Evolutionary conservation across 1,140 invertebrate genomes (phyloP).

Genomic region (Dufourea novaeangliae): DNA sequence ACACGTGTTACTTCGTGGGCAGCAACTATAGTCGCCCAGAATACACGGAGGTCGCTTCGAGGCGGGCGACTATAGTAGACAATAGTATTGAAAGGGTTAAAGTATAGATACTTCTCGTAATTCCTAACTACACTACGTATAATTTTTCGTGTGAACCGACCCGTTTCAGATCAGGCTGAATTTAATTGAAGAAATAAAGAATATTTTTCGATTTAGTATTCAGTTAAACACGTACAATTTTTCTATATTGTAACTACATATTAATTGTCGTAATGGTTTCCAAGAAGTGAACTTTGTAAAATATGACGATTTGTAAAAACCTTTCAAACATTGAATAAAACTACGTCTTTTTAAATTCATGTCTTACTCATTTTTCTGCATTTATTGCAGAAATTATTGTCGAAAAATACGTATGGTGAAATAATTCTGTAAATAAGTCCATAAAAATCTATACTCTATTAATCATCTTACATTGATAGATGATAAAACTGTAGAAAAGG

Average conservation of each 20-base stretch:
- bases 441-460: no score
- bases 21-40: no score
- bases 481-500: neutral
- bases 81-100: no score
- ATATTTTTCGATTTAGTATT: neutral
- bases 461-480: neutral
- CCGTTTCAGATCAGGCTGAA: neutral
- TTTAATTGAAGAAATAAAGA: neutral
- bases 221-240: neutral
- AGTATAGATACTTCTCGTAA: neutral
- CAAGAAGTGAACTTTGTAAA: constrained; percentile 1
- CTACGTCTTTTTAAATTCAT: constrained; percentile 24
- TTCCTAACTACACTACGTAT: neutral
- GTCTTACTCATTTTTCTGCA: no score
- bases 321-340: constrained; percentile 29
- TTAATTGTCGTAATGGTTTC: neutral
- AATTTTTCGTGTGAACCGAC: neutral
- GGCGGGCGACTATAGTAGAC: no score
- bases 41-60: no score
- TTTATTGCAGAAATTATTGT: no score
- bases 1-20: no score
- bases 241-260: neutral
- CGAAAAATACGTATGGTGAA: no score
- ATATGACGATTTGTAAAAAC: constrained; percentile 20
- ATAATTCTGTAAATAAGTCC: no score